Conservation (phyloP, 1,140 invertebrate species). For the Drosophila truncata region DNA sequence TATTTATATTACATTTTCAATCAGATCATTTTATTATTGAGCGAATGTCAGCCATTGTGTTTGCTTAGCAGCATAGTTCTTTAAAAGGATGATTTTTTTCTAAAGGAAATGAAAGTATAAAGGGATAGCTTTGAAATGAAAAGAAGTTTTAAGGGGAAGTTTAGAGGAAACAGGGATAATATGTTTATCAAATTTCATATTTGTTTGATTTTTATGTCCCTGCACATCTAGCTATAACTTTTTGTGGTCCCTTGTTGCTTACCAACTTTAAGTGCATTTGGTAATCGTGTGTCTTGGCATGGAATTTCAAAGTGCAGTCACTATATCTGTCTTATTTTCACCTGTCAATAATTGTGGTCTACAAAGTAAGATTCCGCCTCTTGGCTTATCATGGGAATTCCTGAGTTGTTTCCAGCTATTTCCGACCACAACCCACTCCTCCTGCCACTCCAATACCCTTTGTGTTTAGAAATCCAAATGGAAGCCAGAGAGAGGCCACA, state of each 20-base stretch:
- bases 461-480: slow-evolving; percentile 20
- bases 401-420: background rate
- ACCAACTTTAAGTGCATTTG: background rate
- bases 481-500: slow-evolving; percentile 7
- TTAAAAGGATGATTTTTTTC: background rate
- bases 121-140: background rate
- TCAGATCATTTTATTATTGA: slow-evolving; percentile 19
- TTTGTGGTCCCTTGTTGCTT: background rate
- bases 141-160: background rate
- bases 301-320: slow-evolving; percentile 2
- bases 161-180: background rate
- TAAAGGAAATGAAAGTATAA: background rate
- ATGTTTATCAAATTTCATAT: background rate
- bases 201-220: background rate
- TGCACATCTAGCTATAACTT: background rate
- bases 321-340: background rate
- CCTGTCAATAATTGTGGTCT: background rate
- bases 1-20: slow-evolving; percentile 38
- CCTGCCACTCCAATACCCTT: background rate
- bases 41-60: slow-evolving; percentile 8
- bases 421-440: background rate
- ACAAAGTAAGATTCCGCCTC: background rate
- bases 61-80: background rate
- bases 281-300: background rate
- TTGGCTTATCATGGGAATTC: background rate